Percentiles rank a stretch among this genome's conserved stretches.
These are phyloP conservation scores for Eunapius fragilis DNA, from an alignment of 37 sponge, comb jelly and placozoan species.

Conservation along the genomic window DNA sequence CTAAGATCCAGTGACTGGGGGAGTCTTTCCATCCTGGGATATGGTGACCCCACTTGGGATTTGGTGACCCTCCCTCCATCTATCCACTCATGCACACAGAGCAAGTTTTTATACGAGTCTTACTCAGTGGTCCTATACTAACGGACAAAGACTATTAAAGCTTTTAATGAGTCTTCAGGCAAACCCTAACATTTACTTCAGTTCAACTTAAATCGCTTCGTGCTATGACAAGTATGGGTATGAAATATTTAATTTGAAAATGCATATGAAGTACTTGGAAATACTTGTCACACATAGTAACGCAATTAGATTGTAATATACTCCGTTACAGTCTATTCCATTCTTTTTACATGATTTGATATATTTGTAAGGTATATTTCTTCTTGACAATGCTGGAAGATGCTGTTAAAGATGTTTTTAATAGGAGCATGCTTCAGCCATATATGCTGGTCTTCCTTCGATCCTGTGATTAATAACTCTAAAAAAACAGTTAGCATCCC, in stretches of 20 bases:
- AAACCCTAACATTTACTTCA: too few relatives aligned
- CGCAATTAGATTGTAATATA: too few relatives aligned
- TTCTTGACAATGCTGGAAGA: not conserved
- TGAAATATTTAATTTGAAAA: not conserved
- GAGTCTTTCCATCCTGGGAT: not conserved
- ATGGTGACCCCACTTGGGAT: not conserved
- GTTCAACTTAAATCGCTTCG: too few relatives aligned
- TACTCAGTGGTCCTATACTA: not conserved
- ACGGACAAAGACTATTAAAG: not conserved
- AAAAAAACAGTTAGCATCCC: not conserved
- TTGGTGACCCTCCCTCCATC: not conserved
- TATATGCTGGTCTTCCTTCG: not conserved
- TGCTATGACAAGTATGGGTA: too few relatives aligned
- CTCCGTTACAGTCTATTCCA: not conserved
- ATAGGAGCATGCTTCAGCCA: not conserved
- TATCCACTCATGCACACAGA: not conserved
- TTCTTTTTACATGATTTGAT: not conserved
- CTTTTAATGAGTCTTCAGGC: too few relatives aligned
- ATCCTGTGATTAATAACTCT: not conserved
- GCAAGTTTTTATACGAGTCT: not conserved
- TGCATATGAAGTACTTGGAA: not conserved
- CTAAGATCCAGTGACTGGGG: not conserved
- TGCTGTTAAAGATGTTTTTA: not conserved
- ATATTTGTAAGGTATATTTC: not conserved
- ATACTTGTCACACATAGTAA: not conserved